Evolutionary conservation across 1,140 invertebrate species (phyloP).

Genomic region (Drepana arcuata): DNA sequence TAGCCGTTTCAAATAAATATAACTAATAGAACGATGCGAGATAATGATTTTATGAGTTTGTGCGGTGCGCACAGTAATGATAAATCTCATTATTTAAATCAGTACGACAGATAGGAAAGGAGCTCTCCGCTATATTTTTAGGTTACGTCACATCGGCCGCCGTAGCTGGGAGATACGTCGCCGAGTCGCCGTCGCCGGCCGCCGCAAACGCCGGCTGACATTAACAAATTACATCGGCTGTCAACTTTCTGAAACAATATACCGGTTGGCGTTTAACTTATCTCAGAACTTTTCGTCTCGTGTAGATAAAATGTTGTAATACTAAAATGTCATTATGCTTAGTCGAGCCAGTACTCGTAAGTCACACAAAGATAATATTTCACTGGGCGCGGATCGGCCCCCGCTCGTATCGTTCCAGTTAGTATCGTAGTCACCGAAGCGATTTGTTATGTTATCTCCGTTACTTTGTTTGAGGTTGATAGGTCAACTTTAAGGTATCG

Average conservation of each 20-base stretch:
- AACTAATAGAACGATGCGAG: conserved; percentile 38
- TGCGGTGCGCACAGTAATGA: conserved; percentile 29
- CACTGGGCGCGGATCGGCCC: conserved; percentile 29
- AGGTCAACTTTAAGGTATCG: conserved; percentile 56
- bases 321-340: conserved; percentile 69
- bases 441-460: conserved; percentile 63
- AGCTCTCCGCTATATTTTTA: conserved; percentile 46
- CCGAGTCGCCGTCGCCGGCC: conserved; percentile 27
- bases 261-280: conserved; percentile 66
- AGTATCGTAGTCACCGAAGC: conserved; percentile 48
- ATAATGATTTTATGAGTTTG: conserved; percentile 32
- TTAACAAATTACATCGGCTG: conserved; percentile 64
- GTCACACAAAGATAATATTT: conserved; percentile 57
- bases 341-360: conserved; percentile 42
- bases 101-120: conserved; percentile 38
- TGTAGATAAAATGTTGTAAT: conserved; percentile 66
- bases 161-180: conserved; percentile 23
- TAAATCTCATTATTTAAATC: conserved; percentile 51
- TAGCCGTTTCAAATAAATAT: conserved; percentile 38
- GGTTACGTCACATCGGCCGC: conserved; percentile 30
- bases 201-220: conserved; percentile 34
- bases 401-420: conserved; percentile 39
- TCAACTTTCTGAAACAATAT: conserved; percentile 67
- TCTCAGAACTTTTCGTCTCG: conserved; percentile 60
- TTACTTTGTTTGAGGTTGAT: conserved; percentile 58